Percentiles rank a stretch among this genome's conserved stretches.
Conservation (phyloP, 2,797 vertebrate species). For the Iguana delicatissima region DNA sequence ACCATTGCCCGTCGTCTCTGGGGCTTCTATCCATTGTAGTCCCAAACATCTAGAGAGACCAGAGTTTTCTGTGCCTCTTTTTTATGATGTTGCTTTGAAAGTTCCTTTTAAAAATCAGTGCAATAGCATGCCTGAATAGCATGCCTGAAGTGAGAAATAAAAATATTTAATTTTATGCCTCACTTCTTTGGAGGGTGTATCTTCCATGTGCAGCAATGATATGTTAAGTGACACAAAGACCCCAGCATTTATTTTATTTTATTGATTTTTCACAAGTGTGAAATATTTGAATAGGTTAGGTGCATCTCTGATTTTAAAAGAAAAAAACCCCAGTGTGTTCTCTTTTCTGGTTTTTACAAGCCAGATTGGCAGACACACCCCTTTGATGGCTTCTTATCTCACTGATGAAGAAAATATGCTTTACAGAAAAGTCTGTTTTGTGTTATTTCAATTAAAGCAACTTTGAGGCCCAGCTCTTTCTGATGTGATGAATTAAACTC, state of each 20-base stretch:
- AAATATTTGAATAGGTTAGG: slow-evolving; percentile 13
- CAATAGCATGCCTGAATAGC: background rate
- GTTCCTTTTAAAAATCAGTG: background rate
- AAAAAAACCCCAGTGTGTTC: background rate
- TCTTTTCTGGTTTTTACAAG: slow-evolving; percentile 50
- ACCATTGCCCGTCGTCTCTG: background rate
- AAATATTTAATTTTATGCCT: background rate
- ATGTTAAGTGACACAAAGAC: background rate
- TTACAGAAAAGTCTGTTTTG: slow-evolving; percentile 36
- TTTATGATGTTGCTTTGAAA: background rate
- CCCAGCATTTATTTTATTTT: slow-evolving; percentile 1
- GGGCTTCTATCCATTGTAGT: background rate
- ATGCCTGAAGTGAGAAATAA: background rate
- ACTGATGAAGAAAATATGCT: slow-evolving; percentile 52
- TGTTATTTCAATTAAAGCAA: slow-evolving; percentile 29
- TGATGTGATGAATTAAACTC: background rate
- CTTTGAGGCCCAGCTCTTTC: background rate
- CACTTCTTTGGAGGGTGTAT: background rate
- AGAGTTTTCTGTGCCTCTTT: background rate
- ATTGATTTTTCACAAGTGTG: background rate
- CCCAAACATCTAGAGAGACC: background rate
- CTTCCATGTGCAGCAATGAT: background rate
- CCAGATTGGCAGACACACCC: slow-evolving; percentile 37
- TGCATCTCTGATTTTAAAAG: background rate
- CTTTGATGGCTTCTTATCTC: slow-evolving; percentile 48